Evolutionary conservation across 2,113 vertebrate genomes (phyloP).

Genomic region (Pipa parva): DNA sequence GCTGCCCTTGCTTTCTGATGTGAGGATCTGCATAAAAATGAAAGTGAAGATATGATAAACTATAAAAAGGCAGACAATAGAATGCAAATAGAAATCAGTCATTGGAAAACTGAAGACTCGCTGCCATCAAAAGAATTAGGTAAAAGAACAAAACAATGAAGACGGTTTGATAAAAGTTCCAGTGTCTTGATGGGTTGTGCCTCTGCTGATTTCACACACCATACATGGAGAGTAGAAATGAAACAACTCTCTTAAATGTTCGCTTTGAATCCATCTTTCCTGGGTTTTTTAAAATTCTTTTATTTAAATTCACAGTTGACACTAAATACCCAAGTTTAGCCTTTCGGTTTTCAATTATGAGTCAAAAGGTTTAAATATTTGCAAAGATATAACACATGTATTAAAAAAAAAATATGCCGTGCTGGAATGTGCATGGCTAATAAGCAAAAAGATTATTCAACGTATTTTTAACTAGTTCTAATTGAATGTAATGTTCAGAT

Average conservation of each 20-base stretch:
- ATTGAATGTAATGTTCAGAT: too few relatives aligned
- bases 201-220: conserved; percentile 49
- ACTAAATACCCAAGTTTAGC: background rate
- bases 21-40: conserved; percentile 69
- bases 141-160: conserved; percentile 69
- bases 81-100: conserved; percentile 65
- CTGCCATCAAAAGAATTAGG: conserved; percentile 71
- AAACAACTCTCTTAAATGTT: conserved; percentile 56
- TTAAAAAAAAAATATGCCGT: background rate
- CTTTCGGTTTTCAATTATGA: background rate
- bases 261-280: conserved; percentile 55
- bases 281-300: background rate
- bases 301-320: background rate
- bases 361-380: conserved; percentile 4
- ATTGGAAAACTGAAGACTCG: conserved; percentile 61
- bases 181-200: conserved; percentile 50
- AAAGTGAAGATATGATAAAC: conserved; percentile 62
- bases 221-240: conserved; percentile 52
- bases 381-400: background rate
- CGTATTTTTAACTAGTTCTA: background rate
- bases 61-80: conserved; percentile 63
- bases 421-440: background rate
- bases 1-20: conserved; percentile 60
- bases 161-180: conserved; percentile 59
- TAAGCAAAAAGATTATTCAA: background rate